phyloP scores from a whole-genome alignment of 2,113 vertebrate species.

The Phasianus colchicus region DNA sequence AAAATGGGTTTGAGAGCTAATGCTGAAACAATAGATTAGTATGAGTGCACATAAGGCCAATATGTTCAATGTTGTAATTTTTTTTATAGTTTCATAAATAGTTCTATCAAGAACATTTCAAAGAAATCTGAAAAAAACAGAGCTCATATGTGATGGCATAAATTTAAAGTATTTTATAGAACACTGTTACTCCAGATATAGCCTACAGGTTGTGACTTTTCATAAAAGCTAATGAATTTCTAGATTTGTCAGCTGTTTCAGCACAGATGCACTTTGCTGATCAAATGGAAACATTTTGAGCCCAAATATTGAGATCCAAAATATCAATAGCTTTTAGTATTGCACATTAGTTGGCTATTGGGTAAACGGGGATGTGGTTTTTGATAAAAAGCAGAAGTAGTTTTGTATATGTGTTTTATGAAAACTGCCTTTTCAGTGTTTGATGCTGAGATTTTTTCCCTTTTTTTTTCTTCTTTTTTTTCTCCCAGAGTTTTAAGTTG shows the following conservation, averaged over 20 bases:
- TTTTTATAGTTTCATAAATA: constrained; percentile 78
- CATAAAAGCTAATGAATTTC: constrained; percentile 80
- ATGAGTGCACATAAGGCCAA: constrained; percentile 62
- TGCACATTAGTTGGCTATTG: constrained; percentile 73
- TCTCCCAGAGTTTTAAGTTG: constrained; percentile 91
- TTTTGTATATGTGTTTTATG: constrained; percentile 56
- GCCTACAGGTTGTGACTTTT: constrained; percentile 77
- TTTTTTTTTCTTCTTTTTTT: neutral
- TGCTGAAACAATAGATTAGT: constrained; percentile 58
- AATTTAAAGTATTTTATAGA: constrained; percentile 76
- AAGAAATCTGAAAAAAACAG: constrained; percentile 64
- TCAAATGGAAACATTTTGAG: constrained; percentile 77
- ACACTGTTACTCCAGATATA: constrained; percentile 70
- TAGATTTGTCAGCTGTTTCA: constrained; percentile 80
- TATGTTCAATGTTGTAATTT: constrained; percentile 69
- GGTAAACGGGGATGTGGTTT: constrained; percentile 64
- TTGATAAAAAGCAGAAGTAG: constrained; percentile 73
- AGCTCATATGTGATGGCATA: constrained; percentile 61
- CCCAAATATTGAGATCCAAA: constrained; percentile 58
- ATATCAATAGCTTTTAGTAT: constrained; percentile 81
- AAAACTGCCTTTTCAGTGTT: neutral
- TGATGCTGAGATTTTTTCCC: neutral
- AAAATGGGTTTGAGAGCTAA: constrained; percentile 45
- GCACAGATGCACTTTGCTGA: constrained; percentile 78
- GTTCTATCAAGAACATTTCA: constrained; percentile 73